These are phyloP conservation scores for Odobenus rosmarus DNA, from an alignment of 2,113 vertebrate genomes.

Conservation along the genomic window DNA sequence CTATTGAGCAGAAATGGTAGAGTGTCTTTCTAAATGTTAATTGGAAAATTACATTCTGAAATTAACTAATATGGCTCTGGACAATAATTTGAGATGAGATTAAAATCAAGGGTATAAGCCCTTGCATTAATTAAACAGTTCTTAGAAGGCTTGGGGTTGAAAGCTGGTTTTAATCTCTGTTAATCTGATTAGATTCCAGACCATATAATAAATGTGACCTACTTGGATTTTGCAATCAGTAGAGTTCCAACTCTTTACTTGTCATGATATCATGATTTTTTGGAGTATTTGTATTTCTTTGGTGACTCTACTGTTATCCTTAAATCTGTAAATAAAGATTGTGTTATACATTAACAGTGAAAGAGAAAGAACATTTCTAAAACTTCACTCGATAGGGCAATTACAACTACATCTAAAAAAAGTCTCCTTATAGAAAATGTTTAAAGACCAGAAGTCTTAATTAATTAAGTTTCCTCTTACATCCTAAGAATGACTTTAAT, in stretches of 20 bases:
- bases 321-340: not conserved
- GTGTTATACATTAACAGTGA: not conserved
- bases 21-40: not conserved
- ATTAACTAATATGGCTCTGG: not conserved
- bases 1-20: not conserved
- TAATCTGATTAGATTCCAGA: not conserved
- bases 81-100: not conserved
- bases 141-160: not conserved
- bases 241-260: not conserved
- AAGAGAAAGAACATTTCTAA: not conserved
- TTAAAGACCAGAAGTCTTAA: slow-evolving; percentile 1
- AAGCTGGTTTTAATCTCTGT: not conserved
- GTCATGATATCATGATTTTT: not conserved
- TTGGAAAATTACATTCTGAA: not conserved
- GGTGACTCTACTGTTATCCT: not conserved
- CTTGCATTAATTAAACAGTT: not conserved
- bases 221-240: not conserved
- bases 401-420: not conserved
- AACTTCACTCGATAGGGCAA: not conserved
- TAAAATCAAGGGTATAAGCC: not conserved
- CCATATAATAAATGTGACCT: not conserved
- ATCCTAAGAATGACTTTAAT: not conserved
- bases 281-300: not conserved
- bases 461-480: not conserved
- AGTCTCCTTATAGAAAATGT: not conserved